Evolutionary conservation across 1,140 invertebrate species (phyloP), one percentile per base, ranked within the genome.

Genomic region (Solenopsis invicta): DNA sequence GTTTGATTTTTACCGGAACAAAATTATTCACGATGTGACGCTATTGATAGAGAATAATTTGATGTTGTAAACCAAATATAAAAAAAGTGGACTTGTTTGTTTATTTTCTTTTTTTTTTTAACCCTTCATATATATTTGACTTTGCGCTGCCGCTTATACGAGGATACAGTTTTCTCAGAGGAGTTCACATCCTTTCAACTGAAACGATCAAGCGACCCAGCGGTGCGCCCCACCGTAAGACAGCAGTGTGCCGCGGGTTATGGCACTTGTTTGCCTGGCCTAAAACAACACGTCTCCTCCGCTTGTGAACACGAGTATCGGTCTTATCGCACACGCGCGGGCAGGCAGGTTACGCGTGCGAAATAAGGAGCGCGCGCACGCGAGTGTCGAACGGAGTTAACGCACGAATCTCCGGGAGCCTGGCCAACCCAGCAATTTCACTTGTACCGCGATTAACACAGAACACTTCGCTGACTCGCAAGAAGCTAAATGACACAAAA

Each of bases 231-330:
- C 41, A 50, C 64, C 24, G 41, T 48, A 67, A 87, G 67, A 52
- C 80, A 18, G 18, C 16, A 24, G 13, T 54, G 29, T 69, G 78
- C 81, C 41, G 18, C 24, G 45, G 48, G 45, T 48, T 45, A 12
- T 13, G 64, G 50, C 85, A 86, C 86, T 82, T 91, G 74, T 90
- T 91, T 88, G 89, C 88, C 48, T 84, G 67, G 86, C 85, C 88
- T 91, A 85, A 90, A 92, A 91, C 81, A 91, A 92, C 89, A 91
- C 87, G 50, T 24, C 89, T 85, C 56, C 21, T 61, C n/a, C 21
- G 24, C 16, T 9, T 41, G 52, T 3, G 50, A 76, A 21, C 41
- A 56, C 13, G 74, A 24, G 52, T 48, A 54, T 62, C 76, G 87
- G 87, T 77, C 88, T 86, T 86, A 89, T 88, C 88, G n/a, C 37